phyloP scores from a whole-genome alignment of 2,888 invertebrate species.

The Melanostoma scalare region DNA sequence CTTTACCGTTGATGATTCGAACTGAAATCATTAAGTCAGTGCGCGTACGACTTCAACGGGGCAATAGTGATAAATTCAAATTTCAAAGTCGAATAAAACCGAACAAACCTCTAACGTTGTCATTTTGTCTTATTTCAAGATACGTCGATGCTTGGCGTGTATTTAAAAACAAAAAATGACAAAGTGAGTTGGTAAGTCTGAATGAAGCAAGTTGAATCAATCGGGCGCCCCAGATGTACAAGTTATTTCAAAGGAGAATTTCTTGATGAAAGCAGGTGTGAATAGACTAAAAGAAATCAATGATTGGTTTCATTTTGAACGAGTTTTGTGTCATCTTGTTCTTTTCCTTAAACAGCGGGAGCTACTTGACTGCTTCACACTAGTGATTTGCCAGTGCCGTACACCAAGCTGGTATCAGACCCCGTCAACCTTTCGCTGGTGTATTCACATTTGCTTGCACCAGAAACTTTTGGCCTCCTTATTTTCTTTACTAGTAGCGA shows the following conservation, averaged over 20 bases:
- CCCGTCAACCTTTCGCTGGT: too few relatives aligned
- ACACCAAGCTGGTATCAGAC: too few relatives aligned
- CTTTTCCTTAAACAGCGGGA: too few relatives aligned
- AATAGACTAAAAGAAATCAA: too few relatives aligned
- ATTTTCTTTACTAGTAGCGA: too few relatives aligned
- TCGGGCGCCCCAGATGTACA: slow-evolving; percentile 31
- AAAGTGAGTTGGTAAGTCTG: slow-evolving; percentile 43
- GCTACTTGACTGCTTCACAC: too few relatives aligned
- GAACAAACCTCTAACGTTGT: slow-evolving; percentile 32
- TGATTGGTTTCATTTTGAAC: too few relatives aligned
- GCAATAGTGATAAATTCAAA: slow-evolving; percentile 58
- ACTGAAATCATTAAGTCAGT: slow-evolving; percentile 33
- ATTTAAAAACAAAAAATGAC: slow-evolving; percentile 38
- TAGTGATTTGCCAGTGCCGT: too few relatives aligned
- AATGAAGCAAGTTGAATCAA: slow-evolving; percentile 36
- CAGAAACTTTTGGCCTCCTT: too few relatives aligned
- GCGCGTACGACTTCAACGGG: slow-evolving; percentile 49
- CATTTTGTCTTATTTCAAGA: slow-evolving; percentile 50
- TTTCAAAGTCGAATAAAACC: slow-evolving; percentile 47
- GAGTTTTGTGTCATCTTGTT: too few relatives aligned
- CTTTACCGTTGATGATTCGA: slow-evolving; percentile 17
- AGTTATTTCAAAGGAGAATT: slow-evolving; percentile 8
- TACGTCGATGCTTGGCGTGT: slow-evolving; percentile 3
- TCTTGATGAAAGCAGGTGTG: neutral
- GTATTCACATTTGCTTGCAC: too few relatives aligned